A percentile compares a stretch with the other conserved stretches of the same genome.
phyloP scores from a whole-genome alignment of 2,113 vertebrate species.

The Hippocampus zosterae region DNA sequence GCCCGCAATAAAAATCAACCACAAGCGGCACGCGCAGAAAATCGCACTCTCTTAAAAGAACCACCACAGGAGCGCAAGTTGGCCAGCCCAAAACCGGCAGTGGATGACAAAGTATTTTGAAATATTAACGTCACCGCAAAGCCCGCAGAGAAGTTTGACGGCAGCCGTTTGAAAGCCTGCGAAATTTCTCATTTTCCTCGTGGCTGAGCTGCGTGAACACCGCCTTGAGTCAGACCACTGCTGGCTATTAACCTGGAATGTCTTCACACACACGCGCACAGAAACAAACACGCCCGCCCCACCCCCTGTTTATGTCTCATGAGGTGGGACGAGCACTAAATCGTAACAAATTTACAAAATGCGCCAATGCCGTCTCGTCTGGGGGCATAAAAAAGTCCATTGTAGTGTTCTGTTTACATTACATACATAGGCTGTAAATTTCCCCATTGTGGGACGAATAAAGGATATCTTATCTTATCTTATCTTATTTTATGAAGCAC shows the following conservation, averaged over 20 bases:
- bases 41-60: constrained; percentile 10
- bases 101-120: constrained; percentile 32
- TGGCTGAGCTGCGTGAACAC: constrained; percentile 55
- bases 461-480: no score
- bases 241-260: constrained; percentile 55
- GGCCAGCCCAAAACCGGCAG: constrained; percentile 29
- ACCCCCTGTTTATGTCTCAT: constrained; percentile 51
- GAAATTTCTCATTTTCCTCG: constrained; percentile 74
- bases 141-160: constrained; percentile 47
- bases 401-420: constrained; percentile 6
- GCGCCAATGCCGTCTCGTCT: neutral
- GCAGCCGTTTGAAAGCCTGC: constrained; percentile 55
- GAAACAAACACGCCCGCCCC: constrained; percentile 21
- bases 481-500: constrained; percentile 11
- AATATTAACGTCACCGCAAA: constrained; percentile 45
- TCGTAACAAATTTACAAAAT: neutral
- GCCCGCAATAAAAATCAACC: no score
- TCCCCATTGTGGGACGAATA: no score
- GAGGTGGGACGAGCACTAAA: neutral
- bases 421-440: no score
- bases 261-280: constrained; percentile 32
- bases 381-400: neutral
- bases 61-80: constrained; percentile 11
- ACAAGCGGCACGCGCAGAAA: no score
- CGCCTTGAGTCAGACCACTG: constrained; percentile 38